Conservation (phyloP, 2,888 invertebrate species). For the Hyposoter dolosus region DNA sequence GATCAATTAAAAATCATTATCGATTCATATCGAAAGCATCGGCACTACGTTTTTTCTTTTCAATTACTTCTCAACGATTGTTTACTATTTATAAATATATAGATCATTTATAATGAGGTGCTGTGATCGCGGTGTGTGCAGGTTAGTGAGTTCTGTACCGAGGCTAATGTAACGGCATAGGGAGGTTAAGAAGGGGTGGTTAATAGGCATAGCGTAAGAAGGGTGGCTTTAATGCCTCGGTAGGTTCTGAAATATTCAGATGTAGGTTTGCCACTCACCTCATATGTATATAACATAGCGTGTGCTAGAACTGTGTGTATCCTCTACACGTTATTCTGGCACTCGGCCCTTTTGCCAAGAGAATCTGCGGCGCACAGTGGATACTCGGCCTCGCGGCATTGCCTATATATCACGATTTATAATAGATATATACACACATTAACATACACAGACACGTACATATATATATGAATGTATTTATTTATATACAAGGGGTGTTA, state of each 20-base stretch:
- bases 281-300: conserved; percentile 24
- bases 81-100: conserved; percentile 33
- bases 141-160: conserved; percentile 44
- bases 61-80: conserved; percentile 46
- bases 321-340: conserved; percentile 50
- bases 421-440: conserved; percentile 74
- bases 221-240: conserved; percentile 83
- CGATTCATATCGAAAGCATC: not conserved
- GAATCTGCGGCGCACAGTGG: conserved; percentile 80
- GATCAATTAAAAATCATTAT: too few relatives aligned
- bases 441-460: conserved; percentile 18
- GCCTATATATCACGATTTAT: conserved; percentile 83
- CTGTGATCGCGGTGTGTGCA: conserved; percentile 24
- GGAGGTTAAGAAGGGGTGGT: conserved; percentile 73
- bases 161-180: conserved; percentile 33
- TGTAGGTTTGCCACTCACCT: conserved; percentile 77
- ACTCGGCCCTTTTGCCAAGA: conserved; percentile 70
- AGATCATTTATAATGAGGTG: conserved; percentile 28
- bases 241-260: conserved; percentile 83
- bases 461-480: conserved; percentile 16
- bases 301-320: conserved; percentile 40
- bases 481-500: conserved; percentile 68
- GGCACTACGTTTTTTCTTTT: not conserved
- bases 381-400: conserved; percentile 77
- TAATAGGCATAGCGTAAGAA: conserved; percentile 83